phyloP scores from a whole-genome alignment of 2,113 vertebrate genomes.

The Scomber japonicus region DNA sequence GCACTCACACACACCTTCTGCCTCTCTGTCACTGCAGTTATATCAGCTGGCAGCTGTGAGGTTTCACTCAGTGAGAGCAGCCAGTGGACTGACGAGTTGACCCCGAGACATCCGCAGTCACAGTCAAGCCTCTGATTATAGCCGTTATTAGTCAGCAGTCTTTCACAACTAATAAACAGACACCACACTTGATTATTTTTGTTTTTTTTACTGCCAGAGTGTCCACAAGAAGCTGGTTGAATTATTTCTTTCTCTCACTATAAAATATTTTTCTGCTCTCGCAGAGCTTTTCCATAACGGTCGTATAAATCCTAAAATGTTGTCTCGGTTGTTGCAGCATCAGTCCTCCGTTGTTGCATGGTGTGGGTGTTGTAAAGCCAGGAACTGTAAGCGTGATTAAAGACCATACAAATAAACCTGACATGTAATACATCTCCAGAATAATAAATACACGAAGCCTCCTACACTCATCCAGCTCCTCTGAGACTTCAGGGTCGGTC shows the following conservation, averaged over 20 bases:
- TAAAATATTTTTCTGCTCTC: no score
- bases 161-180: no score
- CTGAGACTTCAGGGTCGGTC: slow-evolving; percentile 11
- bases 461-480: slow-evolving; percentile 12
- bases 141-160: no score
- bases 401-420: slow-evolving; percentile 21
- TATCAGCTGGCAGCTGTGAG: slow-evolving; percentile 16
- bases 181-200: no score
- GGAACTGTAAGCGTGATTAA: slow-evolving; percentile 31
- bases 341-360: background rate
- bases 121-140: background rate
- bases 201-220: no score
- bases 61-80: background rate
- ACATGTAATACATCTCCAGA: slow-evolving; percentile 9
- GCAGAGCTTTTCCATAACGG: no score
- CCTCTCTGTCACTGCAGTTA: background rate
- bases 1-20: slow-evolving; percentile 1
- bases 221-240: no score
- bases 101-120: background rate
- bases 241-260: no score
- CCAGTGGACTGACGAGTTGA: background rate
- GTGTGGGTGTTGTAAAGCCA: background rate
- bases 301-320: no score
- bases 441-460: slow-evolving; percentile 22
- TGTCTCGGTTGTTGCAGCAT: no score